These are phyloP conservation scores for Cyanocitta stelleri DNA, from an alignment of 2,113 vertebrate genomes.

Conservation along the genomic window DNA sequence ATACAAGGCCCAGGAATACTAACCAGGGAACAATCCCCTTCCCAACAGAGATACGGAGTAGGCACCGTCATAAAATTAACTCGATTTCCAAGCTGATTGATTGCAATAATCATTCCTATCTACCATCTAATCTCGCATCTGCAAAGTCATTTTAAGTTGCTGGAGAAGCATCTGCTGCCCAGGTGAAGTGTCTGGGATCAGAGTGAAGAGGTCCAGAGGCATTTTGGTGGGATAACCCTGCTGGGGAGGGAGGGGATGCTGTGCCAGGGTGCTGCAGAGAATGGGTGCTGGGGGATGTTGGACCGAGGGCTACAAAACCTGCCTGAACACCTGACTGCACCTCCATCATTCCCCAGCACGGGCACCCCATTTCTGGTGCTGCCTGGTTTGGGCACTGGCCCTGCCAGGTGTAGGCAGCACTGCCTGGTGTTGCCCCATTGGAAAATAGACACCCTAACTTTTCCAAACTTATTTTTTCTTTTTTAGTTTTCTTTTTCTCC, in stretches of 20 bases:
- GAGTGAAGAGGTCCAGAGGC: neutral
- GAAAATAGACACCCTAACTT: neutral
- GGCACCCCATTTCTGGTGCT: neutral
- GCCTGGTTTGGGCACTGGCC: neutral
- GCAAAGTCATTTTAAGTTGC: neutral
- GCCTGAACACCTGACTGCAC: neutral
- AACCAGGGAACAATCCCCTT: neutral
- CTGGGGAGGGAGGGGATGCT: neutral
- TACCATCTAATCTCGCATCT: neutral
- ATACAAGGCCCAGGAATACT: neutral
- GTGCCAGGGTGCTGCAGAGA: neutral
- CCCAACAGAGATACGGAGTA: neutral
- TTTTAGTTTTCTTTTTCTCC: too few relatives aligned
- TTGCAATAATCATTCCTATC: neutral
- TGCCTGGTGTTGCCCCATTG: neutral
- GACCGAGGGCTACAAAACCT: neutral
- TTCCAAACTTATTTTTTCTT: neutral
- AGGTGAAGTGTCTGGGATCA: neutral
- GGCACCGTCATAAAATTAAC: neutral
- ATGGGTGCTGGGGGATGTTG: neutral
- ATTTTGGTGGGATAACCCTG: neutral
- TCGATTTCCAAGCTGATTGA: neutral
- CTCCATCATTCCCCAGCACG: neutral
- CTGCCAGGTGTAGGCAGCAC: neutral
- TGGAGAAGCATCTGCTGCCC: neutral